These are phyloP conservation scores for Kradibia gibbosae DNA, from an alignment of 1,140 invertebrate species.

Conservation along the genomic window DNA sequence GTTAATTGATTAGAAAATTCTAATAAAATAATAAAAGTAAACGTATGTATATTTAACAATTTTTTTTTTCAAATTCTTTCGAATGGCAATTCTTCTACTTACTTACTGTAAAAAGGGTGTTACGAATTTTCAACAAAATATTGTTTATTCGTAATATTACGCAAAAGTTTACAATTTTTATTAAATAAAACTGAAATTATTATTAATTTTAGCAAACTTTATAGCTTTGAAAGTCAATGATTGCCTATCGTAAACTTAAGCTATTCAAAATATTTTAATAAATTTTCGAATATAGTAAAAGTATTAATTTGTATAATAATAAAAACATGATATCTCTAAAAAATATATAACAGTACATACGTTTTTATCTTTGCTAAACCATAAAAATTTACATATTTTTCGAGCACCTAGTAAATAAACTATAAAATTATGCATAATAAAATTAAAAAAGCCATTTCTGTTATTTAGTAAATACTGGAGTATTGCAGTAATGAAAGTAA, in stretches of 20 bases:
- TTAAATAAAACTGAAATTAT: constrained; percentile 10
- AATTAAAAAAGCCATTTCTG: neutral
- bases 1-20: too few species aligned
- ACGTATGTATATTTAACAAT: too few species aligned
- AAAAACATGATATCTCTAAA: constrained; percentile 6
- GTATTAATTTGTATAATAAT: constrained; percentile 21
- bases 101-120: neutral
- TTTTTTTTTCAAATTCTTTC: too few species aligned
- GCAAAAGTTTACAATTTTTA: constrained; percentile 10
- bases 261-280: constrained; percentile 10
- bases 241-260: neutral
- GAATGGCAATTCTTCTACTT: too few species aligned
- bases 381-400: constrained; percentile 23
- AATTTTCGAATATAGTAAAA: constrained; percentile 22
- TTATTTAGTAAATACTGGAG: neutral
- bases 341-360: neutral
- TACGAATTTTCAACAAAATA: neutral
- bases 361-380: constrained; percentile 16
- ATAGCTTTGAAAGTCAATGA: constrained; percentile 5
- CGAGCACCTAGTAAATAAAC: constrained; percentile 19
- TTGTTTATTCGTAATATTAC: neutral
- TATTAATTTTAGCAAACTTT: constrained; percentile 10
- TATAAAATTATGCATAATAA: constrained; percentile 8
- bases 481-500: too few species aligned
- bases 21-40: too few species aligned